These are phyloP conservation scores for Callocephalon fimbriatum DNA, from an alignment of 2,113 vertebrate species.

Conservation along the genomic window DNA sequence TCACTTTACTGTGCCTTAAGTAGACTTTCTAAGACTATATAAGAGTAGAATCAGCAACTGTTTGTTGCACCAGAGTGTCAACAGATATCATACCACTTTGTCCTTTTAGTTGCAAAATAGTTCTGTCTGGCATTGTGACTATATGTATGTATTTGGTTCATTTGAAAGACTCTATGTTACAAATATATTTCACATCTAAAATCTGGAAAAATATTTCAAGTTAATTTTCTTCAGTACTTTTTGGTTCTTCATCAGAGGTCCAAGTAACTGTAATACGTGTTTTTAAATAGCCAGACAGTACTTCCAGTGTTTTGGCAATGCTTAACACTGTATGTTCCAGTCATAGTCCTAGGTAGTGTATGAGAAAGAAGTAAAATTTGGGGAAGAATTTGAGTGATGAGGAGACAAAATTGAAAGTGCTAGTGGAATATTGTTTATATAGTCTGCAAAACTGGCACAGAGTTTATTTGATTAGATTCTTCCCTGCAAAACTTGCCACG, in stretches of 20 bases:
- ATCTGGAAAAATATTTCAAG: neutral
- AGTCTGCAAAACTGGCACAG: neutral
- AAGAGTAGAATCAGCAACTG: neutral
- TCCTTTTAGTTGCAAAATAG: neutral
- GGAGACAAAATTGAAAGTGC: neutral
- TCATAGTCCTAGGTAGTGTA: neutral
- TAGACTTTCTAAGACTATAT: neutral
- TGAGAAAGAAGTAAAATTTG: neutral
- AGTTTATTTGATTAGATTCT: neutral
- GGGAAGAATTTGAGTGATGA: neutral
- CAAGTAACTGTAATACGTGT: neutral
- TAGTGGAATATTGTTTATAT: neutral
- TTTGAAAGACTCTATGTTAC: neutral
- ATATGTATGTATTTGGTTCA: rapidly evolving
- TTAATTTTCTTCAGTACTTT: neutral
- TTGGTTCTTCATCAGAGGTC: neutral
- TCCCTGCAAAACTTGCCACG: neutral
- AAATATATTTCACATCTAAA: neutral
- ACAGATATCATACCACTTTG: neutral
- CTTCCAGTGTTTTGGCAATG: neutral
- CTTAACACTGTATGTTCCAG: neutral
- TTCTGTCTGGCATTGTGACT: neutral
- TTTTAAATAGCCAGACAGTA: neutral
- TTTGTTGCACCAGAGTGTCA: neutral
- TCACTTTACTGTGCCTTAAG: neutral